Base-by-base conservation (phyloP, 2,888 invertebrate genomes). In the Tanypteryx hageni region DNA sequence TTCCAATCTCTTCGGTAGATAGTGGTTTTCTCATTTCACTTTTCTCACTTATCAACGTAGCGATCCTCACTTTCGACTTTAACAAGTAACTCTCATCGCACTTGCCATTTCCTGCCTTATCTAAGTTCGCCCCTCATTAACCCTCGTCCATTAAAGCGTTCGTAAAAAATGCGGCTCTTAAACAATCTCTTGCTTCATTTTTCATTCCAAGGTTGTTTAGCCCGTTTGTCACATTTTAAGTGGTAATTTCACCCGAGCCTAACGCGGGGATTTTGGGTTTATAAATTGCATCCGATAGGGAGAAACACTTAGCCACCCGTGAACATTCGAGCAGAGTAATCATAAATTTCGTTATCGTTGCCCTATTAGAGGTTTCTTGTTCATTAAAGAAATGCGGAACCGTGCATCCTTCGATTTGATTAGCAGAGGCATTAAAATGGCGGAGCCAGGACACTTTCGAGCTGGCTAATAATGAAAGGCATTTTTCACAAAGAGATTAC, bases 61-160 rank as follows among this genome's bases (percentile, higher is more conserved):
- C 64, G 64, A 64, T 64, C 68, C 68, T 22, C 68, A 27, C 76
- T 76, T 76, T 27, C 27, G 76, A 76, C 76, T 76, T 76, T 27
- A 44, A 22, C 68, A 76, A 76, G 76, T 76, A 89, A 89, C 89
- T 89, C 64, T 68, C 89, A 68, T 64, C 31, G 5, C 44, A 64
- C 27, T 89, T 11, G 89, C 89, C 89, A 61, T 64, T 86, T 64
- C 64, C 64, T 68, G n/a, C 68, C 68, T 68, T 68, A 68, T 68
- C 68, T 68, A 68, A 68, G 22, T 22, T 22, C 68, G n/a, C n/a
- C 68, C 22, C 68, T 27, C 76, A 27, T 76, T 76, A 27, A 27
- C 76, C 76, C 76, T 76, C 76, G 22, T 76, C 76, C 76, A 76
- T 76, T 76, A 76, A 76, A 76, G 22, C 76, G 76, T 76, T 76